Percentiles rank a stretch among this genome's conserved stretches.
Conservation (phyloP, 1,140 invertebrate genomes). For the Dendrolimus punctatus region DNA sequence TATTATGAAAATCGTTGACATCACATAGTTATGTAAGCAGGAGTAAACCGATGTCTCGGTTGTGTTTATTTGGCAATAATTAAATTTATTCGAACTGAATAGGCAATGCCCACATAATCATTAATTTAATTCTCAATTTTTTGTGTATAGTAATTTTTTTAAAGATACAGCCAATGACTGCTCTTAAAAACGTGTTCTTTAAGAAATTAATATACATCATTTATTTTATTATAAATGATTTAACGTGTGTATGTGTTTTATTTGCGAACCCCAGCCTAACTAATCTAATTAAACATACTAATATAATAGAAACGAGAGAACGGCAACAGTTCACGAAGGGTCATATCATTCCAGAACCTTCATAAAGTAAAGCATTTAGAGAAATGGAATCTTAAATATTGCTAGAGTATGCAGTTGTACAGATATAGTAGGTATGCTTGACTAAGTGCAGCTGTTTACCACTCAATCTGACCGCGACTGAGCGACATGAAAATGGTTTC, state of each 20-base stretch:
- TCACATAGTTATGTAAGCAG: too few species aligned
- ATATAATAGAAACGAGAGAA: too few species aligned
- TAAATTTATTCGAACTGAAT: not conserved
- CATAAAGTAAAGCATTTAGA: too few species aligned
- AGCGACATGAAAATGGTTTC: constrained; percentile 24
- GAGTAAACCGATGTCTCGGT: not conserved
- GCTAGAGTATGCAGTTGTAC: too few species aligned
- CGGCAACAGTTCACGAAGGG: too few species aligned
- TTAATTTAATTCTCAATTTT: constrained; percentile 1
- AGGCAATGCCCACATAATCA: not conserved
- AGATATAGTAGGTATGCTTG: too few species aligned
- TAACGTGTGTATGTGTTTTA: constrained; percentile 20
- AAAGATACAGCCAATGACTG: constrained; percentile 44
- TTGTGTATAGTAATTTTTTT: constrained; percentile 21
- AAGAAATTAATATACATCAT: constrained; percentile 62
- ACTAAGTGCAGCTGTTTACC: too few species aligned
- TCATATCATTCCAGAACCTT: too few species aligned
- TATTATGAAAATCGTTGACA: not conserved
- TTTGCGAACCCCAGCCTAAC: too few species aligned
- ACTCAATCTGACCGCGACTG: constrained; percentile 16
- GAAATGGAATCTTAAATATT: too few species aligned
- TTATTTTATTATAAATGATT: constrained; percentile 69
- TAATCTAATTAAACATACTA: too few species aligned
- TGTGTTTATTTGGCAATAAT: constrained; percentile 1
- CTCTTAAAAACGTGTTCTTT: constrained; percentile 63